A percentile compares a stretch with the other conserved stretches of the same genome.
Conservation (phyloP, 2,797 vertebrate genomes). For the Echeneis naucrates region DNA sequence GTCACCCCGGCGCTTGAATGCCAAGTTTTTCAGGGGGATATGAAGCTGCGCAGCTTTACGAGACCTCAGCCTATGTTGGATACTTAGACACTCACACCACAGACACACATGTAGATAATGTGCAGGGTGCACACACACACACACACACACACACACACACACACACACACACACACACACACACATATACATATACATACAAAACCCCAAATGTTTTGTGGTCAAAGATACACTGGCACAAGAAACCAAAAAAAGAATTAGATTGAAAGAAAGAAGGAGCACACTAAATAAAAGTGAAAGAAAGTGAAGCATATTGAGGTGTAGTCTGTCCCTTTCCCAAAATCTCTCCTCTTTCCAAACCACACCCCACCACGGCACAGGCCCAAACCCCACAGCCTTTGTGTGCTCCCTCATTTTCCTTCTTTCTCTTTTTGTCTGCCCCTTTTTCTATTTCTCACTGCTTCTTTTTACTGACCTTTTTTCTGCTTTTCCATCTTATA, state of each 20-base stretch:
- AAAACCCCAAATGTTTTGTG: slow-evolving; percentile 47
- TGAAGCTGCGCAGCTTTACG: slow-evolving; percentile 77
- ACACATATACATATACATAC: slow-evolving; percentile 30
- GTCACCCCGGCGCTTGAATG: slow-evolving; percentile 74
- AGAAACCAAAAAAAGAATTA: slow-evolving; percentile 46
- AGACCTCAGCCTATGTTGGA: slow-evolving; percentile 80
- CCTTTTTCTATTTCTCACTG: slow-evolving; percentile 33
- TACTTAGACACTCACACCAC: slow-evolving; percentile 73
- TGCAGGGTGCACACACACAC: slow-evolving; percentile 46
- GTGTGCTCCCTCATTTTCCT: slow-evolving; percentile 65
- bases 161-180: slow-evolving; percentile 20
- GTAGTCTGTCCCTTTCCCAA: slow-evolving; percentile 64
- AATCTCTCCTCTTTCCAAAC: slow-evolving; percentile 76
- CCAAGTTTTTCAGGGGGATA: slow-evolving; percentile 76
- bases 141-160: slow-evolving; percentile 49
- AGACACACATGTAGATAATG: slow-evolving; percentile 60
- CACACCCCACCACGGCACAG: slow-evolving; percentile 76
- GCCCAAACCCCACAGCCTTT: slow-evolving; percentile 78
- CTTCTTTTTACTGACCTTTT: slow-evolving; percentile 40
- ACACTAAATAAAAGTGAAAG: slow-evolving; percentile 54
- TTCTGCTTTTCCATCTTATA: slow-evolving; percentile 36
- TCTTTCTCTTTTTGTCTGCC: slow-evolving; percentile 52
- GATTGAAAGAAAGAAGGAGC: slow-evolving; percentile 21
- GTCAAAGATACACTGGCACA: slow-evolving; percentile 62
- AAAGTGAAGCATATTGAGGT: slow-evolving; percentile 73